Conservation (phyloP, 2,888 invertebrate genomes). For the Sisyra terminalis region DNA sequence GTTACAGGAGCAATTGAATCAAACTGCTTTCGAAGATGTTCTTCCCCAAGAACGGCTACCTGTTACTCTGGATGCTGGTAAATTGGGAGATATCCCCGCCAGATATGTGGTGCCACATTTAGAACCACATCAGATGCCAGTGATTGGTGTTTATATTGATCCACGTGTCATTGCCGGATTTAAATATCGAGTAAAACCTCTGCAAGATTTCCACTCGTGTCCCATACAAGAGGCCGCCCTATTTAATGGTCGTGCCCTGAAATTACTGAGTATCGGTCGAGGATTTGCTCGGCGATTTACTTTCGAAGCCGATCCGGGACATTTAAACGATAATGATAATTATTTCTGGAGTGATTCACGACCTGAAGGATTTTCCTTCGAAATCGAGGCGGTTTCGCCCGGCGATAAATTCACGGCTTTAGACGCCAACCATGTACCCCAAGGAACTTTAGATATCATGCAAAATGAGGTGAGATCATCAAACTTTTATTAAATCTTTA, state of each 20-base stretch:
- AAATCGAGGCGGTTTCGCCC: slow-evolving; percentile 45
- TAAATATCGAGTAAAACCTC: slow-evolving; percentile 51
- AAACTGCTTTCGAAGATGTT: slow-evolving; percentile 2
- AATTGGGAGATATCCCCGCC: slow-evolving; percentile 47
- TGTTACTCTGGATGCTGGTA: slow-evolving; percentile 34
- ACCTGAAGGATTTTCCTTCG: slow-evolving; percentile 56
- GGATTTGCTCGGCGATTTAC: slow-evolving; percentile 59
- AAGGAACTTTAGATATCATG: slow-evolving; percentile 47
- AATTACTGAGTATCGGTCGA: slow-evolving; percentile 49
- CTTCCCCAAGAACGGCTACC: slow-evolving; percentile 7
- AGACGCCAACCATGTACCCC: slow-evolving; percentile 46
- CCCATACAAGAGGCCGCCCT: slow-evolving; percentile 35
- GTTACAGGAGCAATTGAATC: slow-evolving; percentile 4
- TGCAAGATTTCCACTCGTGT: slow-evolving; percentile 34
- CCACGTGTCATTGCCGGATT: slow-evolving; percentile 55
- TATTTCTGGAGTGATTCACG: slow-evolving; percentile 67
- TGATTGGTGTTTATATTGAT: slow-evolving; percentile 57
- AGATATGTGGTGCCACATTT: slow-evolving; percentile 42
- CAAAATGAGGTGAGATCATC: slow-evolving; percentile 39
- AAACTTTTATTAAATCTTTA: slow-evolving; percentile 6
- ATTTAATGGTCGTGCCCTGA: slow-evolving; percentile 48
- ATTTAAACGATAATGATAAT: slow-evolving; percentile 47
- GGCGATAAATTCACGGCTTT: slow-evolving; percentile 59
- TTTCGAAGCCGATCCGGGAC: slow-evolving; percentile 43
- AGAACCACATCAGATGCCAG: slow-evolving; percentile 45